phyloP scores from a whole-genome alignment of 2,888 invertebrate genomes.

The Hypomecis punctinalis region DNA sequence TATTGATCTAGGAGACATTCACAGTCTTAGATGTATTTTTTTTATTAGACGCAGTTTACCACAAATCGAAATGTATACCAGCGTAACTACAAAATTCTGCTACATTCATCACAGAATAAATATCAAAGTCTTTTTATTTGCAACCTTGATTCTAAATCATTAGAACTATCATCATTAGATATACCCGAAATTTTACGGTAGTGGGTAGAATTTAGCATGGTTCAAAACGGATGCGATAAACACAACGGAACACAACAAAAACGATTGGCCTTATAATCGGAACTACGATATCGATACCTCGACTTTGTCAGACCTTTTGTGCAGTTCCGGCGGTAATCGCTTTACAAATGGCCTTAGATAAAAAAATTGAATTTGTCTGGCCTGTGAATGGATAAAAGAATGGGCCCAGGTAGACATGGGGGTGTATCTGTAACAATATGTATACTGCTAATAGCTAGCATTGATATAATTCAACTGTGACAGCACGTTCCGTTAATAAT shows the following conservation, averaged over 20 bases:
- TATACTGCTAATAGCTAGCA: conserved; percentile 56
- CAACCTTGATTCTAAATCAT: not conserved
- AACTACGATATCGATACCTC: conserved; percentile 79
- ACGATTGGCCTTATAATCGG: conserved; percentile 77
- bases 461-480: conserved; percentile 65
- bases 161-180: conserved; percentile 30
- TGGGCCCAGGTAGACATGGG: conserved; percentile 75
- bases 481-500: conserved; percentile 63
- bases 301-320: conserved; percentile 76
- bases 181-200: conserved; percentile 46
- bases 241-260: conserved; percentile 72
- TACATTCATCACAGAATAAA: not conserved
- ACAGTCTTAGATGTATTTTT: too few species aligned
- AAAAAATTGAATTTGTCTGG: conserved; percentile 64
- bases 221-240: conserved; percentile 66
- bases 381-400: conserved; percentile 65
- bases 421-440: conserved; percentile 66
- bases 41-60: too few species aligned
- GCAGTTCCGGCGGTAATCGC: conserved; percentile 79
- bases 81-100: conserved; percentile 28
- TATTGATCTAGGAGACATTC: too few species aligned
- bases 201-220: conserved; percentile 32
- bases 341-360: conserved; percentile 66
- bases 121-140: too few species aligned
- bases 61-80: too few species aligned